Conservation (phyloP, 2,113 vertebrate genomes). For the Uria aalge region DNA sequence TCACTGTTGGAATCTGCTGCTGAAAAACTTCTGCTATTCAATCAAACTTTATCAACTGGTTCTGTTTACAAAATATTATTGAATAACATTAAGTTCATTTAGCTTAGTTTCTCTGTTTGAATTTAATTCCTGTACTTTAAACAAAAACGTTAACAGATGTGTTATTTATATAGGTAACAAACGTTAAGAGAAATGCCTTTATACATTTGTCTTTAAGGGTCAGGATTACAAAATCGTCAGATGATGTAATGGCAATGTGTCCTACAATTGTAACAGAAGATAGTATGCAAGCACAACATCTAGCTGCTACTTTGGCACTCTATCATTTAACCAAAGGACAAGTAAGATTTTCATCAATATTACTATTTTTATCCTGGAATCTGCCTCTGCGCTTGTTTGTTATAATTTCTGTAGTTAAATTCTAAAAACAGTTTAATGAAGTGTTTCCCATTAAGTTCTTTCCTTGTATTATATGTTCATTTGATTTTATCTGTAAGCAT, state of each 20-base stretch:
- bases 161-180: neutral
- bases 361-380: neutral
- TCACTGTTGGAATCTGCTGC: neutral
- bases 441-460: neutral
- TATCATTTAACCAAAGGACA: slow-evolving; percentile 94
- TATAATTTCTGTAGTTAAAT: neutral
- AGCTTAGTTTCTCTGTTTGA: neutral
- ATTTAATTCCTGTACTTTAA: neutral
- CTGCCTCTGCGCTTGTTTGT: neutral
- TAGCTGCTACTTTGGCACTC: slow-evolving; percentile 91
- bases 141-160: neutral
- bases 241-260: slow-evolving; percentile 87
- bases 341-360: slow-evolving; percentile 69
- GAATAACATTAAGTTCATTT: neutral
- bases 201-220: slow-evolving; percentile 76
- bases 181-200: neutral
- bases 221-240: slow-evolving; percentile 79
- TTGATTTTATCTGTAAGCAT: neutral
- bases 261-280: slow-evolving; percentile 94
- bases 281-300: slow-evolving; percentile 95
- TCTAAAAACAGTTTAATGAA: neutral
- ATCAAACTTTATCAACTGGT: neutral
- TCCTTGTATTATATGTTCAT: neutral
- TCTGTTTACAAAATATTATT: neutral
- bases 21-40: neutral